Percentiles rank a stretch among this genome's conserved stretches.
Evolutionary conservation across 2,888 invertebrate species (phyloP).

Genomic region (Orthonychiurus folsomi): DNA sequence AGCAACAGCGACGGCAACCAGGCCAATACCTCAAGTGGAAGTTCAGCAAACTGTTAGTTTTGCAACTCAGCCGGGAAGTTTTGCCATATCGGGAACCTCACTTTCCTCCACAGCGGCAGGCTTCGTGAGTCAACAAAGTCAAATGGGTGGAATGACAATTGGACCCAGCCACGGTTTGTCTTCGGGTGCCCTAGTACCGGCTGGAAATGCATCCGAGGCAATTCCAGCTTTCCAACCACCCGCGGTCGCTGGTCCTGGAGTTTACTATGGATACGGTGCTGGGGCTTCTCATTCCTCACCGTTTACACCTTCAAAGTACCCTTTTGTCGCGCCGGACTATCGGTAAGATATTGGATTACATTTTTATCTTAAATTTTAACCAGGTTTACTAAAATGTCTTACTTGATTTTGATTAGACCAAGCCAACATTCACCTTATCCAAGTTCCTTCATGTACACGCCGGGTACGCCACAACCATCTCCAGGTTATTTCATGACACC

Average conservation of each 20-base stretch:
- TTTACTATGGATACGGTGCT: constrained; percentile 8
- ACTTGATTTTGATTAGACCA: constrained; percentile 26
- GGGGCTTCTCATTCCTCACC: constrained; percentile 33
- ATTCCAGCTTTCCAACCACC: no score
- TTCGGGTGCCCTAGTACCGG: not conserved
- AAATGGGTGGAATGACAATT: not conserved
- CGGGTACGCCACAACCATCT: constrained; percentile 29
- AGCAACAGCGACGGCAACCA: constrained; percentile 14
- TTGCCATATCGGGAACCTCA: constrained; percentile 7
- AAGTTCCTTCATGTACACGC: constrained; percentile 35
- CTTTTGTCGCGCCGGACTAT: constrained; percentile 36
- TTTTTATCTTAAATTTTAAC: no score
- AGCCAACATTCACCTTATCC: constrained; percentile 37
- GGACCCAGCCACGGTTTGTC: not conserved
- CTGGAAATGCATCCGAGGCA: not conserved
- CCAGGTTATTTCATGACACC: constrained; percentile 39
- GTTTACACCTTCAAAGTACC: constrained; percentile 37
- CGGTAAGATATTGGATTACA: not conserved
- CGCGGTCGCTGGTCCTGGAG: no score
- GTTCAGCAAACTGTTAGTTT: no score
- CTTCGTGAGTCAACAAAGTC: constrained; percentile 15
- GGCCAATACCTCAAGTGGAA: not conserved
- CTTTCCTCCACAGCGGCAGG: no score
- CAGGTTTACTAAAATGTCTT: not conserved
- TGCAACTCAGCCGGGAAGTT: not conserved